phyloP scores from a whole-genome alignment of 2,888 invertebrate species.

The Diarsia dahlii region DNA sequence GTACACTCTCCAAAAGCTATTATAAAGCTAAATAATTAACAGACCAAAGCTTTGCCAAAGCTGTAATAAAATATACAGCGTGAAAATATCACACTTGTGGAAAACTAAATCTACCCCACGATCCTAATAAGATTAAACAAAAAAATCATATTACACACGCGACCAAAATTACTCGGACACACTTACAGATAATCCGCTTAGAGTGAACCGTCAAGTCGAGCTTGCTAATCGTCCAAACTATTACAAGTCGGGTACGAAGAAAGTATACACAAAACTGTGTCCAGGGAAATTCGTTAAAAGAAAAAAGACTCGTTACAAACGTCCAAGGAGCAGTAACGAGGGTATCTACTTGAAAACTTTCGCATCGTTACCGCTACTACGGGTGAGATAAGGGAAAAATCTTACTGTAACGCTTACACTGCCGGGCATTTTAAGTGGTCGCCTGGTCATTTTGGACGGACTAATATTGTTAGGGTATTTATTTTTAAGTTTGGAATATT shows the following conservation, averaged over 20 bases:
- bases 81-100: conserved; percentile 15
- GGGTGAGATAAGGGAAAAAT: conserved; percentile 82
- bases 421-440: conserved; percentile 51
- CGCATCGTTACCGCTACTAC: conserved; percentile 81
- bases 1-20: not conserved
- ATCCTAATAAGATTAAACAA: conserved; percentile 58
- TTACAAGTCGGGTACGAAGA: conserved; percentile 61
- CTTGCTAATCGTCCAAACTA: conserved; percentile 67
- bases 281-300: conserved; percentile 79
- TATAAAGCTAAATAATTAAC: conserved; percentile 13
- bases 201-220: conserved; percentile 60
- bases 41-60: not conserved
- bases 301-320: conserved; percentile 78
- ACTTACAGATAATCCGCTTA: conserved; percentile 64
- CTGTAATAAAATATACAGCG: conserved; percentile 3
- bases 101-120: conserved; percentile 22
- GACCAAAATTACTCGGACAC: conserved; percentile 61
- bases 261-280: conserved; percentile 71
- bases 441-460: conserved; percentile 5
- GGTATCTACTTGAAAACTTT: conserved; percentile 80
- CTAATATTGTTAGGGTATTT: conserved; percentile 5
- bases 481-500: conserved; percentile 4
- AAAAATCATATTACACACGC: conserved; percentile 65
- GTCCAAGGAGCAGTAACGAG: conserved; percentile 79
- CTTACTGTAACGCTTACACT: conserved; percentile 75